Evolutionary conservation across 2,797 vertebrate genomes (phyloP), one percentile per base, ranked within the genome.

Genomic region (Urocyon cinereoargenteus): DNA sequence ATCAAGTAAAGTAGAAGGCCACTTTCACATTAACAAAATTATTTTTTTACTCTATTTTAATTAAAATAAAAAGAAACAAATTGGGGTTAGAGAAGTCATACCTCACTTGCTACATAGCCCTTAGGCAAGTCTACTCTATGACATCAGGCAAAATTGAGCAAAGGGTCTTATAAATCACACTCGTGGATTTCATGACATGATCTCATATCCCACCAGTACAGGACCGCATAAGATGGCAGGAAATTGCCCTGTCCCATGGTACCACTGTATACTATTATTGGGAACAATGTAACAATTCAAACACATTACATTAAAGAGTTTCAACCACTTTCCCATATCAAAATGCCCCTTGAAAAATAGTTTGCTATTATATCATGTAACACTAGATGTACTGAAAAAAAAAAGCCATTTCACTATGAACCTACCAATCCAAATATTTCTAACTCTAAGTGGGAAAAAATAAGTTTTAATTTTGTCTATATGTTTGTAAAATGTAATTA

Each of bases 11-110:
- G 34, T 24, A 18, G 36, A 79, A 64, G 78, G 10, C 5, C 51
- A 73, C 34, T 57, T 95, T 75, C 53, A 96, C 28, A 91, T 83
- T 36, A 91, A 91, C 8, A 96, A 98, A 78, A 96, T 81, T 95
- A 92, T 77, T 68, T 92, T 92, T 59, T 90, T 90, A 61, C 10
- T 83, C n/a, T 77, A 45, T 75, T 91, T 96, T 92, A 68, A 89
- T 97, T 95, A 88, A 94, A 96, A 95, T 97, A 97, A 97, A 95
- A 31, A 82, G 51, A 96, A 97, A 83, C 61, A 87, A 90, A 83
- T 86, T 16, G 0, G 9, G 3, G 59, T 75, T 91, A 28, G 78
- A 91, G 82, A n/a, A 6, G 13, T 81, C 14, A 90, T 40, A 53
- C 45, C 18, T 87, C 28, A 75, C 8, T 96, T 98, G 92, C 21